Evolutionary conservation across 2,113 vertebrate genomes (phyloP).

Genomic region (Malurus cyaneus): DNA sequence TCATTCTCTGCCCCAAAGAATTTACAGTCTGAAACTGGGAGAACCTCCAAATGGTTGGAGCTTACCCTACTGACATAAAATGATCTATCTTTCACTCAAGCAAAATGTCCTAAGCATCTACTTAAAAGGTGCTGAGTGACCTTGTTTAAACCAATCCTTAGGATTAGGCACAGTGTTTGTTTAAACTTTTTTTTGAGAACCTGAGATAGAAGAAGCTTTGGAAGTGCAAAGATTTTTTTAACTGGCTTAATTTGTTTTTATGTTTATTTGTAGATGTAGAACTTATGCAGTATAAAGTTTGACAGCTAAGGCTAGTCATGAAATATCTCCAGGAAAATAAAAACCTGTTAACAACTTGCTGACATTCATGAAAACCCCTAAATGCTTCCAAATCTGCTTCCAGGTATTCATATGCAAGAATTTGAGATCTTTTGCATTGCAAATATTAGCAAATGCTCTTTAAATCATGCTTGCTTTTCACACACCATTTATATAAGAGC

Average conservation of each 20-base stretch:
- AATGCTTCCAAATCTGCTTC: slow-evolving; percentile 61
- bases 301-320: slow-evolving; percentile 43
- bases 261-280: slow-evolving; percentile 57
- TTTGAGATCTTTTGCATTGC: slow-evolving; percentile 57
- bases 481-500: slow-evolving; percentile 41
- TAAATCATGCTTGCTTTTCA: slow-evolving; percentile 50
- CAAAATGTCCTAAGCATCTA: slow-evolving; percentile 29
- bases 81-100: background rate
- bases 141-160: slow-evolving; percentile 45
- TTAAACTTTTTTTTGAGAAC: slow-evolving; percentile 49
- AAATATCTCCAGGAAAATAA: slow-evolving; percentile 63
- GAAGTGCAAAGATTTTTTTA: slow-evolving; percentile 51
- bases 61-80: slow-evolving; percentile 9
- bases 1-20: background rate
- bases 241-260: slow-evolving; percentile 44
- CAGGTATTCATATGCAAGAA: slow-evolving; percentile 60
- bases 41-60: slow-evolving; percentile 12
- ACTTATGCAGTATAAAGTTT: background rate
- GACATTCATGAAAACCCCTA: slow-evolving; percentile 43
- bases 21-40: background rate
- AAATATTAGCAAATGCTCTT: slow-evolving; percentile 63
- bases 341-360: slow-evolving; percentile 70
- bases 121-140: slow-evolving; percentile 48
- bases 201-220: slow-evolving; percentile 39
- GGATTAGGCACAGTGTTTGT: slow-evolving; percentile 53